Evolutionary conservation across 2,113 vertebrate species (phyloP).

Genomic region (Platichthys stellatus): DNA sequence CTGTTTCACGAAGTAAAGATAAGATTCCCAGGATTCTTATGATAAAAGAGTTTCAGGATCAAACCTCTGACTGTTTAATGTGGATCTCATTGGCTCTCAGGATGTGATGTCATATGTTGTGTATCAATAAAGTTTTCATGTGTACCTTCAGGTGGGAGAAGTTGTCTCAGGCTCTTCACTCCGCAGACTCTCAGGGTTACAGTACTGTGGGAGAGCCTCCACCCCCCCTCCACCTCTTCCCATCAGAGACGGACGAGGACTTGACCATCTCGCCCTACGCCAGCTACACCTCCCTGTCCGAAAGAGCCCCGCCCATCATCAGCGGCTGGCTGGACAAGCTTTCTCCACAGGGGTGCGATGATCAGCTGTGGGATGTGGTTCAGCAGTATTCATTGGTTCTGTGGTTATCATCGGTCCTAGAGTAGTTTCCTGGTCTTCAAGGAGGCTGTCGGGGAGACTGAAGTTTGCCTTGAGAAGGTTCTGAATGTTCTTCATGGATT

Average conservation of each 20-base stretch:
- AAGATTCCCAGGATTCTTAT: too few relatives aligned
- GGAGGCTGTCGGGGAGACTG: too few relatives aligned
- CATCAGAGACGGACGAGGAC: conserved; percentile 86
- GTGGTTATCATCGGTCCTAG: background rate
- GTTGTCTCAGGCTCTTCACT: conserved; percentile 66
- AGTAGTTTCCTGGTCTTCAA: background rate
- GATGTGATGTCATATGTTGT: background rate
- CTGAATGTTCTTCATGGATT: too few relatives aligned
- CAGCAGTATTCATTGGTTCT: background rate
- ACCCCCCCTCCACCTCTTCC: conserved; percentile 69
- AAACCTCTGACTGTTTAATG: too few relatives aligned
- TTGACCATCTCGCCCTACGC: conserved; percentile 95
- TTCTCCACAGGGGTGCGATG: conserved; percentile 93
- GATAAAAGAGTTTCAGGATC: too few relatives aligned
- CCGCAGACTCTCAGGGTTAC: conserved; percentile 83
- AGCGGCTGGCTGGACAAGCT: conserved; percentile 96
- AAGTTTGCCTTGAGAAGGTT: background rate
- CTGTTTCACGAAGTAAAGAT: too few relatives aligned
- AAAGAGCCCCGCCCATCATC: conserved; percentile 86
- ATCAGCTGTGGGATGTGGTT: background rate
- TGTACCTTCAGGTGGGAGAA: conserved; percentile 55
- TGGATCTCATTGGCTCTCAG: too few relatives aligned
- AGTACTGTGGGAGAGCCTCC: conserved; percentile 85
- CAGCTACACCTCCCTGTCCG: conserved; percentile 89
- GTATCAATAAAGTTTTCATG: background rate